Conservation (phyloP, 1,140 invertebrate species). For the Temnothorax longispinosus region DNA sequence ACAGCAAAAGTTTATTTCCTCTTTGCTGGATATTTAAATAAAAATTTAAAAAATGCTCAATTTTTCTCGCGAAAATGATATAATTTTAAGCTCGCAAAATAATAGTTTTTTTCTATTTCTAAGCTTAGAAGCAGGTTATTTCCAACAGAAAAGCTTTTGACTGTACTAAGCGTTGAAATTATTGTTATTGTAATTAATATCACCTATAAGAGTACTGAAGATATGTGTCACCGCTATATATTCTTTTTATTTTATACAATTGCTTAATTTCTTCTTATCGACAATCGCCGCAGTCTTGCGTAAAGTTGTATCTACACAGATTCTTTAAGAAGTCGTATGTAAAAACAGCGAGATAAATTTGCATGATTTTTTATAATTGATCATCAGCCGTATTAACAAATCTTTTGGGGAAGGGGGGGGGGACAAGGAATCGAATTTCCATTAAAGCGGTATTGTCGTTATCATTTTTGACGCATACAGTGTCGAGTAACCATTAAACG, state of each 20-base stretch:
- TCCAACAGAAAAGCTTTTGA: neutral
- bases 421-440: constrained; percentile 40
- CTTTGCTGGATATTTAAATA: neutral
- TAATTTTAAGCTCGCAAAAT: neutral
- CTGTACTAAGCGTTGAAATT: neutral
- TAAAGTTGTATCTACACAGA: constrained; percentile 12
- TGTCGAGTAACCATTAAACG: constrained; percentile 52
- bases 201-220: neutral
- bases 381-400: constrained; percentile 16
- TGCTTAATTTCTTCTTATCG: neutral
- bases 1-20: constrained; percentile 28
- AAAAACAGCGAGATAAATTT: constrained; percentile 47
- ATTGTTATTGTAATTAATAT: constrained; percentile 10
- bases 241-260: constrained; percentile 10
- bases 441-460: constrained; percentile 64
- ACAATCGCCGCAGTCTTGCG: neutral
- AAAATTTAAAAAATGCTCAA: neutral
- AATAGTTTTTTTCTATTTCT: neutral
- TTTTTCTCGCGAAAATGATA: neutral
- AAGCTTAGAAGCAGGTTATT: neutral
- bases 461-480: constrained; percentile 61
- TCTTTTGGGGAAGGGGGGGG: neutral
- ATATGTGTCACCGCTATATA: neutral
- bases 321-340: constrained; percentile 26
- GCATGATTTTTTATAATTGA: constrained; percentile 40